Percentiles rank a stretch among this genome's conserved stretches.
phyloP scores from a whole-genome alignment of 2,113 vertebrate species.

The Oncorhynchus kisutch region DNA sequence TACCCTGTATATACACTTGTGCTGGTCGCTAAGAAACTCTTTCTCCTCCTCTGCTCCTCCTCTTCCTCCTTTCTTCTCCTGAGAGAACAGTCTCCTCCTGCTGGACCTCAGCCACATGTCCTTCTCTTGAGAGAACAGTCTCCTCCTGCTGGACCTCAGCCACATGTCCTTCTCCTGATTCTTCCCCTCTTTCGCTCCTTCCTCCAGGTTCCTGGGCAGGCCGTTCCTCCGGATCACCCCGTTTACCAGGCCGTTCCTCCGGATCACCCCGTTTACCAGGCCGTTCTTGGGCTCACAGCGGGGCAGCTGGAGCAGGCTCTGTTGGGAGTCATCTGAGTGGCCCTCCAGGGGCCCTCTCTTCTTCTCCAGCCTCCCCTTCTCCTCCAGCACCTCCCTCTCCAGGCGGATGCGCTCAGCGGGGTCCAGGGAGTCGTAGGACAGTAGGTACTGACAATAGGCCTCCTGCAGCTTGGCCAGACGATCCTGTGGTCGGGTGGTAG shows the following conservation, averaged over 20 bases:
- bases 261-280: slow-evolving; percentile 82
- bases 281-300: slow-evolving; percentile 83
- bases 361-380: slow-evolving; percentile 86
- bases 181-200: slow-evolving; percentile 26
- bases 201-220: slow-evolving; percentile 79
- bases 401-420: slow-evolving; percentile 81
- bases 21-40: slow-evolving; percentile 80
- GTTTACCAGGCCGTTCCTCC: too few species aligned
- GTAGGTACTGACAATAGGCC: slow-evolving; percentile 90
- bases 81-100: slow-evolving; percentile 82
- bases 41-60: slow-evolving; percentile 27
- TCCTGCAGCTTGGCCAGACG: slow-evolving; percentile 89
- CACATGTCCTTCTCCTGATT: slow-evolving; percentile 61
- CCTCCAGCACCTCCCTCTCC: slow-evolving; percentile 85
- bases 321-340: slow-evolving; percentile 80
- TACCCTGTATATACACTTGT: slow-evolving; percentile 91
- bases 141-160: too few species aligned
- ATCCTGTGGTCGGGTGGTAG: slow-evolving; percentile 69
- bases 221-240: too few species aligned
- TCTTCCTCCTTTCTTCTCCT: slow-evolving; percentile 74
- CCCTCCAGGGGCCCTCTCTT: slow-evolving; percentile 85
- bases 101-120: slow-evolving; percentile 38
- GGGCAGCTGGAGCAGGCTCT: slow-evolving; percentile 81
- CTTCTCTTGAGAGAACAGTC: too few species aligned
- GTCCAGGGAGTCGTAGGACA: slow-evolving; percentile 86